These are phyloP conservation scores for Phoxinus dragarum DNA, from an alignment of 2,797 vertebrate species.

Conservation along the genomic window DNA sequence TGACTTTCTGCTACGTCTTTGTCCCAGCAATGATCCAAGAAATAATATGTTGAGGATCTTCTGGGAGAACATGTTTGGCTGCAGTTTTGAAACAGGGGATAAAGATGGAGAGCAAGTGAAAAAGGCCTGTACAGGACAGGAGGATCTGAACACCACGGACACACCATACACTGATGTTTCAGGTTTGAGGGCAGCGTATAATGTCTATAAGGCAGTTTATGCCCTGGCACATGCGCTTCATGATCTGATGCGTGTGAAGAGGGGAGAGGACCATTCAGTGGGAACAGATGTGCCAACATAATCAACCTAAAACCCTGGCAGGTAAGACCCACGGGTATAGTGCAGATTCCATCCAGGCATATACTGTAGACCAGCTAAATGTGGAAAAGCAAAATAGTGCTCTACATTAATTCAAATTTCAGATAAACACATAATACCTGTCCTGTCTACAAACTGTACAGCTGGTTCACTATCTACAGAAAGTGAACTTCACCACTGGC, in stretches of 20 bases:
- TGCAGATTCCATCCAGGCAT: conserved; percentile 41
- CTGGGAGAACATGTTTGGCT: conserved; percentile 50
- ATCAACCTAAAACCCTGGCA: conserved; percentile 62
- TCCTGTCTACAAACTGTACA: conserved; percentile 49
- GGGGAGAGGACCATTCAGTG: background rate
- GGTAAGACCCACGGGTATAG: conserved; percentile 25
- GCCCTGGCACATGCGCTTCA: conserved; percentile 75
- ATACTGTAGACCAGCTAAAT: background rate
- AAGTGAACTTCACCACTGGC: conserved; percentile 68
- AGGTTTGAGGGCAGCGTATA: conserved; percentile 70
- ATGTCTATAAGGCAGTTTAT: conserved; percentile 76
- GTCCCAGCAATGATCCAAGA: conserved; percentile 40
- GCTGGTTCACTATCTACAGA: conserved; percentile 39
- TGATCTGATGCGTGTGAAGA: conserved; percentile 40
- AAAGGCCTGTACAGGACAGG: conserved; percentile 67
- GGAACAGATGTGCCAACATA: conserved; percentile 58
- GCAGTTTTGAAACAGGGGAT: background rate
- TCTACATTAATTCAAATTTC: background rate
- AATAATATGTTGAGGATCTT: conserved; percentile 55
- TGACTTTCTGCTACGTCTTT: conserved; percentile 63
- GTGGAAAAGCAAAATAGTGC: background rate
- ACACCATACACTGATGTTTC: conserved; percentile 75
- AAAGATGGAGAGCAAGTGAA: background rate
- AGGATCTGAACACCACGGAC: conserved; percentile 63
- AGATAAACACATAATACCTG: background rate